phyloP scores from a whole-genome alignment of 2,797 vertebrate genomes.

The Betta splendens region DNA sequence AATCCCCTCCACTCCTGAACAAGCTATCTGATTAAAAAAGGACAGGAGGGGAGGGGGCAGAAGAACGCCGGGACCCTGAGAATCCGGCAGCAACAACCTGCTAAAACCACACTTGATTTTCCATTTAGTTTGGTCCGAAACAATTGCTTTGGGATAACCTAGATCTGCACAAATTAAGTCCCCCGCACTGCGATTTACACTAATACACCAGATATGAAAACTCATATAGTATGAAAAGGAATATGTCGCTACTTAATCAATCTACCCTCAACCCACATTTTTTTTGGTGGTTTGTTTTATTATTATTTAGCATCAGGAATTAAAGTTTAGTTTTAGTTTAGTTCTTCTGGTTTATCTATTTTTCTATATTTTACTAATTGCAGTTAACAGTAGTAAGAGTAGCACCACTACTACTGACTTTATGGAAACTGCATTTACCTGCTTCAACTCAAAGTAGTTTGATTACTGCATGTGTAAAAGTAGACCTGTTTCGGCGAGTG shows the following conservation, averaged over 20 bases:
- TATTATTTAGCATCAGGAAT: neutral
- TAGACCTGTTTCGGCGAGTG: conserved; percentile 17
- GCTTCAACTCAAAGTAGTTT: conserved; percentile 5
- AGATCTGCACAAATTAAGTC: conserved; percentile 68
- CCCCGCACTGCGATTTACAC: conserved; percentile 50
- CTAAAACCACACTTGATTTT: conserved; percentile 74
- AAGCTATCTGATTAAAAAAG: conserved; percentile 78
- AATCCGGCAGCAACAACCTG: conserved; percentile 68
- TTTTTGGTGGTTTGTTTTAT: neutral
- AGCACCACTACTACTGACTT: conserved; percentile 3
- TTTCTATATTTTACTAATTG: too few species aligned
- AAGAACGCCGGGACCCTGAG: conserved; percentile 50
- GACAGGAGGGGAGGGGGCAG: conserved; percentile 37
- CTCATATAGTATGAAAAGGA: conserved; percentile 5
- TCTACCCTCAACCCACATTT: neutral
- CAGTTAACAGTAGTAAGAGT: too few species aligned
- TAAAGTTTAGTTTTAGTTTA: neutral
- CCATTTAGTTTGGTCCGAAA: conserved; percentile 75
- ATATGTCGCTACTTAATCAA: neutral
- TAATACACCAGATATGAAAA: conserved; percentile 23
- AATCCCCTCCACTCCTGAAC: conserved; percentile 72
- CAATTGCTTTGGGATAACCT: conserved; percentile 80
- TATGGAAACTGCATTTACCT: conserved; percentile 17
- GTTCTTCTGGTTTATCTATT: neutral
- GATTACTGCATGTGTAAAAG: conserved; percentile 16